A percentile compares a stretch with the other conserved stretches of the same genome.
Evolutionary conservation across 1,140 invertebrate genomes (phyloP).

Genomic region (Paralvinella palmiformis): DNA sequence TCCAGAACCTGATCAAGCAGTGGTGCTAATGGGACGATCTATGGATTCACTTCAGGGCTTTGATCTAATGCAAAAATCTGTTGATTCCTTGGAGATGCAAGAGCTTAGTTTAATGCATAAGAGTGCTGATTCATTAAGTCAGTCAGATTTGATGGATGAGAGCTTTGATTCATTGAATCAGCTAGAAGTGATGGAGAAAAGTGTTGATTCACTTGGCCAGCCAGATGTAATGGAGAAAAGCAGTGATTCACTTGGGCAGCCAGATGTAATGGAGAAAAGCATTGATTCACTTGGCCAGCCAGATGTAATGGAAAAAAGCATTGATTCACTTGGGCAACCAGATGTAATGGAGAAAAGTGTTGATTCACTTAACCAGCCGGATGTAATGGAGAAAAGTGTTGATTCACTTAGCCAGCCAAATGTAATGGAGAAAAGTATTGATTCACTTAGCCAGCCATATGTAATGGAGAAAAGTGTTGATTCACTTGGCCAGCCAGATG

Average conservation of each 20-base stretch:
- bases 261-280: too few relatives aligned
- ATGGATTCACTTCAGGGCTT: slow-evolving; percentile 27
- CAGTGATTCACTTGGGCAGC: slow-evolving; percentile 39
- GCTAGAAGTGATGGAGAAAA: slow-evolving; percentile 27
- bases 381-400: too few relatives aligned
- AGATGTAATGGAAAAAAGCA: too few relatives aligned
- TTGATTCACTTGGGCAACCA: too few relatives aligned
- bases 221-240: slow-evolving; percentile 30
- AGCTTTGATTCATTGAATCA: slow-evolving; percentile 53
- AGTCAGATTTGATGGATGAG: slow-evolving; percentile 31
- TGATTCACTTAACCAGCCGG: too few relatives aligned
- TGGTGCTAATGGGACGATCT: slow-evolving; percentile 10
- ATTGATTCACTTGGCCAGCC: too few relatives aligned
- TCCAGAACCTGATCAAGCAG: not conserved
- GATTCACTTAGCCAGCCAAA: too few relatives aligned
- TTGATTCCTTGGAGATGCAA: slow-evolving; percentile 59
- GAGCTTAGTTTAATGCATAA: slow-evolving; percentile 22
- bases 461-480: slow-evolving; percentile 45
- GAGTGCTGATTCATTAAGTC: slow-evolving; percentile 11
- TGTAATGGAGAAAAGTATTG: too few relatives aligned
- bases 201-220: too few relatives aligned
- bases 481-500: slow-evolving; percentile 50
- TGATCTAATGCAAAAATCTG: slow-evolving; percentile 52
- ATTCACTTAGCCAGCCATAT: slow-evolving; percentile 22
- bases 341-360: too few relatives aligned